Percentiles rank a stretch among this genome's conserved stretches.
These are phyloP conservation scores for Agrenia bidenticulata DNA, from an alignment of 2,888 invertebrate species.

Conservation along the genomic window DNA sequence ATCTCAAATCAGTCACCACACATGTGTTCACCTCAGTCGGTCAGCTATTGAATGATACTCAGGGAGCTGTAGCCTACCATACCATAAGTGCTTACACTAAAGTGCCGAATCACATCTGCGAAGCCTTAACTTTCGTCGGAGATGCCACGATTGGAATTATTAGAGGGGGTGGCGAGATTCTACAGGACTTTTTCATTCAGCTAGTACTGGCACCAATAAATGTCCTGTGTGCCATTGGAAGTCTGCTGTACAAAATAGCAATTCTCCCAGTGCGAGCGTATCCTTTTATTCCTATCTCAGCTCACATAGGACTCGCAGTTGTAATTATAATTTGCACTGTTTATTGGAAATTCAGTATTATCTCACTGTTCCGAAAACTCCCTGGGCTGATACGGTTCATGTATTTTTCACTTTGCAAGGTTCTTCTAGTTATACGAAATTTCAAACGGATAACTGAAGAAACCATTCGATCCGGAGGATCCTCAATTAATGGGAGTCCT, in stretches of 20 bases:
- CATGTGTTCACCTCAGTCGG: constrained; percentile 23
- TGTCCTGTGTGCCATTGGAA: constrained; percentile 12
- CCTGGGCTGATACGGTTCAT: neutral
- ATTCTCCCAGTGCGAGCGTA: constrained; percentile 17
- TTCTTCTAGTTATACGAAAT: neutral
- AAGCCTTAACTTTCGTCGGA: constrained; percentile 37
- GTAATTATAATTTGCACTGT: constrained; percentile 13
- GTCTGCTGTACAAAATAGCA: neutral
- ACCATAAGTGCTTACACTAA: constrained; percentile 21
- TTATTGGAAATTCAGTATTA: constrained; percentile 12
- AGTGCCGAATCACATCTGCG: constrained; percentile 30
- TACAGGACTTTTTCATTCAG: constrained; percentile 29
- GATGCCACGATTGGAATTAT: constrained; percentile 18
- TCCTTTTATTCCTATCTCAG: constrained; percentile 23
- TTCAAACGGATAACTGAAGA: neutral
- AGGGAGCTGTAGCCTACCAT: neutral
- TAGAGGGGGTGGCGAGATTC: neutral
- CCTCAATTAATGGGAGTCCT: neutral
- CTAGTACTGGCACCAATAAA: constrained; percentile 36
- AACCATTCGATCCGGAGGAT: neutral
- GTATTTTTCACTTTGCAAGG: neutral
- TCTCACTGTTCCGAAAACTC: neutral
- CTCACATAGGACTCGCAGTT: constrained; percentile 34
- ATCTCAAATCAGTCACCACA: constrained; percentile 25
- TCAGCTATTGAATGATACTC: constrained; percentile 9